A percentile compares a stretch with the other conserved stretches of the same genome.
Evolutionary conservation across 2,113 vertebrate species (phyloP).

Genomic region (Clarias magur): DNA sequence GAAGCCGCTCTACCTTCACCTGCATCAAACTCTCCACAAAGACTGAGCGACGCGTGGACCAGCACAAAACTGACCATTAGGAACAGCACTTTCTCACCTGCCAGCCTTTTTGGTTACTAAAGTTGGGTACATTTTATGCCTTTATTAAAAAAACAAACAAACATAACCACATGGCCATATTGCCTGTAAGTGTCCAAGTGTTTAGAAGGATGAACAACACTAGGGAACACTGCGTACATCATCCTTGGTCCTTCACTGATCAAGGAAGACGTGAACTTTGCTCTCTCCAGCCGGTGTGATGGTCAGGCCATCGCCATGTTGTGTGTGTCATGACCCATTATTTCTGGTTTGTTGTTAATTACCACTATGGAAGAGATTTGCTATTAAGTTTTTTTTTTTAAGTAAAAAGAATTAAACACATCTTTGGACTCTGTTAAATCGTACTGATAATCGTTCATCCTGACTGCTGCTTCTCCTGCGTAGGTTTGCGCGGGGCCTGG

Average conservation of each 20-base stretch:
- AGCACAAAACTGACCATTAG: conserved; percentile 41
- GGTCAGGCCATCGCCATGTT: not conserved
- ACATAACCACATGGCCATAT: not conserved
- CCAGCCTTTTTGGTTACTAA: conserved; percentile 49
- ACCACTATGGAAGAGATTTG: not conserved
- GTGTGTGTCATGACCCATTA: not conserved
- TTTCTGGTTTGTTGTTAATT: not conserved
- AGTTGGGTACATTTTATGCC: not conserved
- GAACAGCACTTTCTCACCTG: conserved; percentile 50
- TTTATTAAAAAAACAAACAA: not conserved
- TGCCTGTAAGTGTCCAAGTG: not conserved
- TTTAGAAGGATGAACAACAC: not conserved
- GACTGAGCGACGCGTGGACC: conserved; percentile 73
- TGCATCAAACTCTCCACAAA: conserved; percentile 94
- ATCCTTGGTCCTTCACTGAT: not conserved
- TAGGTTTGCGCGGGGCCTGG: no score
- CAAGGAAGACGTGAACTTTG: not conserved
- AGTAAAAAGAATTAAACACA: not conserved
- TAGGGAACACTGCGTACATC: not conserved
- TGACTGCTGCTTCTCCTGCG: no score
- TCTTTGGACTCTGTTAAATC: not conserved
- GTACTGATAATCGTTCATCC: no score
- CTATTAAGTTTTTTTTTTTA: no score
- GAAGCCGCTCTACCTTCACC: conserved; percentile 98
- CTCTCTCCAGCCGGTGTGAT: not conserved